Percentiles rank a stretch among this genome's conserved stretches.
Evolutionary conservation across 2,113 vertebrate species (phyloP).

Genomic region (Cervus canadensis): DNA sequence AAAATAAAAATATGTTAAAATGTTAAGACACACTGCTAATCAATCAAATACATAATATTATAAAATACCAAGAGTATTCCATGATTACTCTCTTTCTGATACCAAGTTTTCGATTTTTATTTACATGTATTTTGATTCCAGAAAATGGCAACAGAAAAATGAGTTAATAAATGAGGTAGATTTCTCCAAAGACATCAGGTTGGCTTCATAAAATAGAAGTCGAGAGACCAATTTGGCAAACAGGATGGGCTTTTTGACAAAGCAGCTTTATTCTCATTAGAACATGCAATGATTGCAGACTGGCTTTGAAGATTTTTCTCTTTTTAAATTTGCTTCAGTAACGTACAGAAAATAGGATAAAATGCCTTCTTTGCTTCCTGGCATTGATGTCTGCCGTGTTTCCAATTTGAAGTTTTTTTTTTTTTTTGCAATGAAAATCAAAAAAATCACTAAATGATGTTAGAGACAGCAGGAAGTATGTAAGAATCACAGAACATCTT

Average conservation of each 20-base stretch:
- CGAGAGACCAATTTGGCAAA: not conserved
- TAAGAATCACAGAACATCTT: constrained; percentile 41
- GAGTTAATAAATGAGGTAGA: not conserved
- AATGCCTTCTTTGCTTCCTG: constrained; percentile 11
- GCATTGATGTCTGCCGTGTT: constrained; percentile 43
- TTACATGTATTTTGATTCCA: not conserved
- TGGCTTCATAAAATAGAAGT: not conserved
- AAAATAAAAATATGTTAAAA: not conserved
- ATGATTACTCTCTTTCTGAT: not conserved
- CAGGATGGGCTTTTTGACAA: not conserved
- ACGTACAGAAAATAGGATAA: constrained; percentile 51
- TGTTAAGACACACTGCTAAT: not conserved
- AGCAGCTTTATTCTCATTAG: not conserved
- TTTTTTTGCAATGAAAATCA: constrained; percentile 43
- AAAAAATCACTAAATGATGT: constrained; percentile 53
- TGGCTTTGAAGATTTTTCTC: constrained; percentile 48
- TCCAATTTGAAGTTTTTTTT: constrained; percentile 36
- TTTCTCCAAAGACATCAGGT: not conserved
- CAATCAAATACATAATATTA: too few relatives aligned
- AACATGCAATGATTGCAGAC: not conserved
- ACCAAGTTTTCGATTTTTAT: not conserved
- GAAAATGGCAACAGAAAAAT: not conserved
- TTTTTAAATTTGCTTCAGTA: constrained; percentile 33
- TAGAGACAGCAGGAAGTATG: constrained; percentile 45
- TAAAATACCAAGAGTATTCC: not conserved